Percentiles rank a stretch among this genome's conserved stretches.
phyloP scores from a whole-genome alignment of 2,113 vertebrate genomes.

The Himantopus leucocephalus region DNA sequence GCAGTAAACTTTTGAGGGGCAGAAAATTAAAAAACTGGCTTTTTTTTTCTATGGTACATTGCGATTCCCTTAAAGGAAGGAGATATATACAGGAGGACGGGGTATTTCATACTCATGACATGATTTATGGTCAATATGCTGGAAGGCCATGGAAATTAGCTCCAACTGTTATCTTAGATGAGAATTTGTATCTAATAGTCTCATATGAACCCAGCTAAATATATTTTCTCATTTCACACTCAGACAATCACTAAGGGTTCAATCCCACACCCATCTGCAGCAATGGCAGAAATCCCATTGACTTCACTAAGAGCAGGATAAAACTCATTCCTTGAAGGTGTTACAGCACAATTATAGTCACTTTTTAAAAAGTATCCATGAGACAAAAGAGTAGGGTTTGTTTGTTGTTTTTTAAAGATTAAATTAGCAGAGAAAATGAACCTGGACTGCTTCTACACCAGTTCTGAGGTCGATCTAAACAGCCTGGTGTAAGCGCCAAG shows the following conservation, averaged over 20 bases:
- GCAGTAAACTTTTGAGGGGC: neutral
- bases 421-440: neutral
- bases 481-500: neutral
- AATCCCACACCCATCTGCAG: constrained; percentile 45
- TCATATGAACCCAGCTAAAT: constrained; percentile 29
- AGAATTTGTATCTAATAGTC: constrained; percentile 18
- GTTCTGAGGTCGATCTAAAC: neutral
- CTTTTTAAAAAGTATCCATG: neutral
- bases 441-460: neutral
- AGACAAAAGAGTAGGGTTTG: neutral
- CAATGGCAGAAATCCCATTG: constrained; percentile 49
- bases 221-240: constrained; percentile 56
- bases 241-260: constrained; percentile 18
- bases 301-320: neutral
- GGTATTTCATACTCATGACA: neutral
- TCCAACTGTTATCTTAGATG: neutral
- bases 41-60: neutral
- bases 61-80: neutral
- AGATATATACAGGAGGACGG: neutral
- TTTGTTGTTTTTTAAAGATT: neutral
- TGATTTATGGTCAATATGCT: constrained; percentile 3
- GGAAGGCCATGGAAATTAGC: neutral
- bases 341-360: neutral
- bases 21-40: neutral
- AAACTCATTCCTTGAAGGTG: neutral